Percentiles rank a stretch among this genome's conserved stretches.
Conservation (phyloP, 1,140 invertebrate genomes). For the Drosophila tsacasi region DNA sequence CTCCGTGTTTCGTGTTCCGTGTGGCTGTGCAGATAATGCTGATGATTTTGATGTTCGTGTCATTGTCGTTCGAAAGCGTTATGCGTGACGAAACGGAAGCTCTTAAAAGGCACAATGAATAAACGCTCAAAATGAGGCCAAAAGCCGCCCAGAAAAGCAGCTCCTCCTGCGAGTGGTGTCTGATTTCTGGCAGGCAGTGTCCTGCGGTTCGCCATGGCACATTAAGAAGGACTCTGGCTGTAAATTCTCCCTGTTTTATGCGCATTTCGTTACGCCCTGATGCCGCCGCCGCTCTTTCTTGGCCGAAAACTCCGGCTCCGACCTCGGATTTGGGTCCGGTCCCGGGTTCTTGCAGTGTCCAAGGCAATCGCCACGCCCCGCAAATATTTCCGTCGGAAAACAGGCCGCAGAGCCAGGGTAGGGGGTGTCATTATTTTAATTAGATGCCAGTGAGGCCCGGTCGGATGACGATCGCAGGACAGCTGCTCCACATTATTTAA, state of each 20-base stretch:
- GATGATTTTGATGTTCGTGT: constrained; percentile 79
- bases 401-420: constrained; percentile 6
- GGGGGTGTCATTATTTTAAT: constrained; percentile 70
- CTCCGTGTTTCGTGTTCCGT: constrained; percentile 38
- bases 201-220: constrained; percentile 69
- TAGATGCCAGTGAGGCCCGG: constrained; percentile 49
- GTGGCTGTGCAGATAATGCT: constrained; percentile 62
- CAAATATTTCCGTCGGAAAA: constrained; percentile 60
- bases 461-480: constrained; percentile 32
- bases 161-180: constrained; percentile 32
- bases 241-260: constrained; percentile 75
- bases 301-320: constrained; percentile 39
- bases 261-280: constrained; percentile 70
- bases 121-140: constrained; percentile 71
- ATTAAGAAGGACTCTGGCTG: constrained; percentile 68
- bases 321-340: constrained; percentile 17
- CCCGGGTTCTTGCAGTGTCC: constrained; percentile 6
- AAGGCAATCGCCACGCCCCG: constrained; percentile 58
- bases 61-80: constrained; percentile 74
- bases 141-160: constrained; percentile 54
- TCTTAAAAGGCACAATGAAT: constrained; percentile 77
- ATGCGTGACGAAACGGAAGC: constrained; percentile 79
- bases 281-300: constrained; percentile 43
- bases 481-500: constrained; percentile 56
- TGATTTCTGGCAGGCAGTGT: constrained; percentile 40